Base-by-base conservation (phyloP, 2,888 invertebrate species). In the Ichneumoninae sp. region DNA sequence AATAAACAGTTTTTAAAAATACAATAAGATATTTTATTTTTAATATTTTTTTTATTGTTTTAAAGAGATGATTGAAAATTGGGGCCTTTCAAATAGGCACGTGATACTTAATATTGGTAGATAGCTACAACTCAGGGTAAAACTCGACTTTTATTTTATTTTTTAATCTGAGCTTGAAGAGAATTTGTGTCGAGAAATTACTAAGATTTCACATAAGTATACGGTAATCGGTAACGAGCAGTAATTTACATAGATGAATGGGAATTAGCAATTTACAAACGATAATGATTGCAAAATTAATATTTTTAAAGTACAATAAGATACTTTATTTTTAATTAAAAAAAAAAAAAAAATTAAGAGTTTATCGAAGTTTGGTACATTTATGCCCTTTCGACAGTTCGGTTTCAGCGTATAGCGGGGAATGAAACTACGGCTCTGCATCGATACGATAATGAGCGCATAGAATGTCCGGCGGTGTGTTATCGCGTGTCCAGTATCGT, bases 51-150 rank as follows among this genome's bases (percentile, higher is more conserved):
- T 50, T 50, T 5, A 50, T 33, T 33, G 6, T 33, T 6, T 33
- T 33, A 7, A 33, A 33, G 33, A 6, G 33, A 33, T 33, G 6
- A 33, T 6, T 33, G 33, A 33, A 6, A 5, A 33, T 52, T 52
- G 16, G 7, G 7, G 19, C n/a, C 19, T 7, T 19, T n/a, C 79
- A 52, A 47, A 82, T 82, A 69, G 54, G 52, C 60, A 40, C 50
- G 40, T 44, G 60, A 65, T 65, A 65, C 40, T 40, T 65, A 65
- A 65, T 65, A 65, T 40, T n/a, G 16, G 40, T 22, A 16, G 60
- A 60, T 60, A 30, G 30, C 30, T 1, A 30, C 4, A 30, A 16
- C 60, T 60, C 60, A 3, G 30, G 60, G 13, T 60, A 60, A 26
- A 60, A 30, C 26, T 1, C 4, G 30, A 13, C 13, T 60, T 30